Percentiles rank a stretch among this genome's conserved stretches.
Conservation (phyloP, 2,113 vertebrate species). For the Riparia riparia region DNA sequence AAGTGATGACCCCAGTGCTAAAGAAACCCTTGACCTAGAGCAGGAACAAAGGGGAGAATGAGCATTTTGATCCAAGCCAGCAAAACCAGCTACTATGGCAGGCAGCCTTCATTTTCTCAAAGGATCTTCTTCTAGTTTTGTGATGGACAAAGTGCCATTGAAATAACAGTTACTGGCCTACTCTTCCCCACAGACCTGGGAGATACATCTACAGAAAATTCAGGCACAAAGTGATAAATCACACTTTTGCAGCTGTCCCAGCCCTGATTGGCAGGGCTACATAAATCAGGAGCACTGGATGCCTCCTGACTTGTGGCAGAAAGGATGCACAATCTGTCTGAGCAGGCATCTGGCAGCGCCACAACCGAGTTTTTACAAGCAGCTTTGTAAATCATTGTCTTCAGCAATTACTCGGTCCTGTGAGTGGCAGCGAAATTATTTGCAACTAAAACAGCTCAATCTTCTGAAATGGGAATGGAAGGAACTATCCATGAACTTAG, state of each 20-base stretch:
- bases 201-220: not conserved
- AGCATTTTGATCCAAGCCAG: not conserved
- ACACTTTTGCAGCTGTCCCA: not conserved
- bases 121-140: not conserved
- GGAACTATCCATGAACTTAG: not conserved
- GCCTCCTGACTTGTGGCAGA: rapidly evolving
- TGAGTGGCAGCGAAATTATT: not conserved
- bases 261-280: not conserved
- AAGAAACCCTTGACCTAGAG: not conserved
- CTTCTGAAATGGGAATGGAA: not conserved
- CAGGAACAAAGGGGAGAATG: not conserved
- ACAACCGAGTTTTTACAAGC: not conserved
- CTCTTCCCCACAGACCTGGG: not conserved
- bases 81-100: not conserved
- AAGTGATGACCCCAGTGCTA: not conserved
- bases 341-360: not conserved
- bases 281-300: not conserved
- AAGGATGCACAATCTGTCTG: not conserved
- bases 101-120: not conserved
- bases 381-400: not conserved
- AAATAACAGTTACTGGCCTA: not conserved
- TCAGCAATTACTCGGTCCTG: not conserved
- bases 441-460: not conserved
- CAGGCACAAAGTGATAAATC: not conserved
- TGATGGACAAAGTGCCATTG: not conserved